Evolutionary conservation across 2,113 vertebrate genomes (phyloP), one percentile per base, ranked within the genome.

Genomic region (Microcebus jonahi): DNA sequence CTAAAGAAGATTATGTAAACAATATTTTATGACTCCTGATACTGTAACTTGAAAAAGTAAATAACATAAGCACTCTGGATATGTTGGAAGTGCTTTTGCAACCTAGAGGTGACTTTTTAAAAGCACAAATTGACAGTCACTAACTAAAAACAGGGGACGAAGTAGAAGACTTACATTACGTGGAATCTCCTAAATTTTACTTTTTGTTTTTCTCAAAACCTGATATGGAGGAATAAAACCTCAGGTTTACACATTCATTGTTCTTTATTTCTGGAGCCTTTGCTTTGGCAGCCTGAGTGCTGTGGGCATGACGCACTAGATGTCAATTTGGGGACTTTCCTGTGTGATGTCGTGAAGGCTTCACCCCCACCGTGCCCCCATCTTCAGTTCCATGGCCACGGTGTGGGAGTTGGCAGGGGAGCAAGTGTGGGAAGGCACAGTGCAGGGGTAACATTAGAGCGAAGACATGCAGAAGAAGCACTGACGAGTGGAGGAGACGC

Each of bases 11-110:
- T 95, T 96, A 57, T 55, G 21, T 81, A 90, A 92, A 94, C 61
- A 96, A 18, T 91, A 50, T 81, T 88, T 96, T 97, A 96, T 97
- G 76, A 59, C 45, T 92, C 27, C 59, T 92, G 80, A 84, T 90
- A 63, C 29, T 83, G 27, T 76, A 76, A 91, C 42, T 90, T 96
- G 63, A 57, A 77, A 96, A 95, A 88, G 82, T 81, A 91, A 96
- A 94, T 88, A 92, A 59, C 63, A 61, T 88, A 91, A 70, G 67
- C 81, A 77, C 67, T 86, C 83, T 1, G 34, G 79, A 75, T 82
- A 77, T 86, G 9, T 75, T 84, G 59, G 71, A 81, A 86, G 59
- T 91, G n/a, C 27, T 77, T 92, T 90, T n/a, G 67, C 65, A 96
- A 88, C 10, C 21, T 81, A 27, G 70, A 92, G 36, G 42, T 61